phyloP scores from a whole-genome alignment of 2,797 vertebrate genomes.

The Myotis planiceps region DNA sequence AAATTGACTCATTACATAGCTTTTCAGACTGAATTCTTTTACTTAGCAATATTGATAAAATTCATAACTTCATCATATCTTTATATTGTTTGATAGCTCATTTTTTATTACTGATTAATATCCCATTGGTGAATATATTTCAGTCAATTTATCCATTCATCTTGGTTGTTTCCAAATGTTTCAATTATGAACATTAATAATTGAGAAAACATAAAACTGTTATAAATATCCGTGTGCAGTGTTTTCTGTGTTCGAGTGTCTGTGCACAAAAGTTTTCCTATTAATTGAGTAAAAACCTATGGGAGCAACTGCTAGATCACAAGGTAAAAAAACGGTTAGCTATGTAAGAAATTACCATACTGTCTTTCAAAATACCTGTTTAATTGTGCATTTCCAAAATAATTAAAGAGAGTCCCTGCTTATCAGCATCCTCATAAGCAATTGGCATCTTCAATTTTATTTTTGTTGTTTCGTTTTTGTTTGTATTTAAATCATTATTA shows the following conservation, averaged over 20 bases:
- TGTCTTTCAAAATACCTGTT: background rate
- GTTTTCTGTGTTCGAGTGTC: background rate
- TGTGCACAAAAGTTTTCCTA: background rate
- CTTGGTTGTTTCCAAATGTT: background rate
- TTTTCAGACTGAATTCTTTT: background rate
- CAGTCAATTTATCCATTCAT: background rate
- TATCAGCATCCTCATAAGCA: background rate
- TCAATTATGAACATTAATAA: background rate
- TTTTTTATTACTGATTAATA: background rate
- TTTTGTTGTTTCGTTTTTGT: background rate
- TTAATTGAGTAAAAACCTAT: background rate
- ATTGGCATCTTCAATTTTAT: background rate
- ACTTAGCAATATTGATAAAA: background rate
- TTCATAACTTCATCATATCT: background rate
- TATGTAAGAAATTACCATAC: background rate
- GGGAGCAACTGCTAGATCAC: background rate
- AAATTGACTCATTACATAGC: background rate
- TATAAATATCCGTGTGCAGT: background rate
- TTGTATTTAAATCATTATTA: background rate
- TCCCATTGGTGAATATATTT: background rate
- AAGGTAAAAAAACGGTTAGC: background rate
- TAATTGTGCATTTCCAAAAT: background rate
- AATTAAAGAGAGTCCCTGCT: background rate
- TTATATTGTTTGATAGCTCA: background rate
- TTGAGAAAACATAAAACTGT: background rate